Evolutionary conservation across 2,888 invertebrate species (phyloP), one percentile per base, ranked within the genome.

Genomic region (Theretra japonica): DNA sequence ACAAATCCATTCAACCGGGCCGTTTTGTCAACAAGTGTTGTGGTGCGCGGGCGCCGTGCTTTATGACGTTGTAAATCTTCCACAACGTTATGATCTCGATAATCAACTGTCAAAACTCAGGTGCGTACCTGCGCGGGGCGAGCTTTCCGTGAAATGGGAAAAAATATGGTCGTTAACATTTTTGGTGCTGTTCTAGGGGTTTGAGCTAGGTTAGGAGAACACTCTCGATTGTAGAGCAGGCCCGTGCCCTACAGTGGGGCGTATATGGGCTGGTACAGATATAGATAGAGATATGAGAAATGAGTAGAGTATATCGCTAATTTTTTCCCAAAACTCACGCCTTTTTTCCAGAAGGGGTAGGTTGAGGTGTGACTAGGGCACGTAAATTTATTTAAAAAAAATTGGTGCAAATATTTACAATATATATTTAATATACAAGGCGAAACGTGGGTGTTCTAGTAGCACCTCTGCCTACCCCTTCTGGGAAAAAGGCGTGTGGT

Each of bases 1-100:
- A 70, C 69, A 72, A 79, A 60, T 23, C 74, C 70, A 68, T 58
- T 25, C 23, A 65, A 72, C 75, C 76, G n/a, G n/a, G 82, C 82
- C 82, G 79, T 86, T 84, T 85, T 88, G 89, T 90, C 88, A 89
- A 81, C 83, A 80, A 76, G 77, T 77, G 74, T 84, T 82, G 82
- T 81, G 82, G 78, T 83, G 87, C 86, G 87, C 87, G 83, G 81
- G 86, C 86, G 89, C 86, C 83, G 81, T 83, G 76, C 81, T 90
- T 91, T 90, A 91, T 82, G 88, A 86, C 86, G 88, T 84, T 86
- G 86, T 93, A 92, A 92, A 91, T 90, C 88, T 87, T 84, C 79
- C 76, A 82, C 86, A 85, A 53, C 53, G n/a, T 85, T 86, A 86
- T 85, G 89, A 87, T 88, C 87, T 82, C 83, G 88, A 87, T 87